Percentiles rank a stretch among this genome's conserved stretches.
These are phyloP conservation scores for Sebastolobus altivelis DNA, from an alignment of 2,797 vertebrate species.

Conservation along the genomic window DNA sequence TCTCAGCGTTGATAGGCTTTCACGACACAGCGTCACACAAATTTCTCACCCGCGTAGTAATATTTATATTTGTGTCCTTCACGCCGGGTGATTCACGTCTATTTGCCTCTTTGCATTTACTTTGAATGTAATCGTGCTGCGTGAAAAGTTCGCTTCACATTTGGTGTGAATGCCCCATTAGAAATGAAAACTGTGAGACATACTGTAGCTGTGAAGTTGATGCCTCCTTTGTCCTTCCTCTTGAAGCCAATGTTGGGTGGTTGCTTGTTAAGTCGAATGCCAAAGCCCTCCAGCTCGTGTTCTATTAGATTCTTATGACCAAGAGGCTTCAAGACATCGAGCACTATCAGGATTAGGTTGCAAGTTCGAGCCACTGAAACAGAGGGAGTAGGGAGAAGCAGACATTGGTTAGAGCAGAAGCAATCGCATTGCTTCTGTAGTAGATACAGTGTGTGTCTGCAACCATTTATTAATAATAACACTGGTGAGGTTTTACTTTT, in stretches of 20 bases:
- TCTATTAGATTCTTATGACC: conserved; percentile 98
- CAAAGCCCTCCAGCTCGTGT: conserved; percentile 97
- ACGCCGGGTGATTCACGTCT: no score
- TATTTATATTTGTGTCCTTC: no score
- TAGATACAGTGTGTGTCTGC: neutral
- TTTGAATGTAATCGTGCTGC: no score
- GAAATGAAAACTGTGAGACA: conserved; percentile 3
- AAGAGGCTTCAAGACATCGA: conserved; percentile 97
- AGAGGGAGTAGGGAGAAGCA: neutral
- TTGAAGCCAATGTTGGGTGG: conserved; percentile 99
- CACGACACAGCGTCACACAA: no score
- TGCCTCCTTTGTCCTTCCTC: conserved; percentile 99
- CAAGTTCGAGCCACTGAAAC: conserved; percentile 95
- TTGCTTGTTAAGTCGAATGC: conserved; percentile 96
- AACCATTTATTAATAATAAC: neutral
- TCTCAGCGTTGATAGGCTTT: no score
- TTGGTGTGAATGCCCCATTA: neutral
- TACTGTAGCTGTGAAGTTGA: conserved; percentile 98
- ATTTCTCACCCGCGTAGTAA: no score
- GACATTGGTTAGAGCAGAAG: neutral
- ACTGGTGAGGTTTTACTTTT: neutral
- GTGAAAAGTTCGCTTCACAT: no score
- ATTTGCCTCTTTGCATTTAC: no score
- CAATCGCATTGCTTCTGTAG: neutral
- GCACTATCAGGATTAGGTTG: conserved; percentile 97